Evolutionary conservation across 2,797 vertebrate genomes (phyloP).

Genomic region (Aplochiton taeniatus): DNA sequence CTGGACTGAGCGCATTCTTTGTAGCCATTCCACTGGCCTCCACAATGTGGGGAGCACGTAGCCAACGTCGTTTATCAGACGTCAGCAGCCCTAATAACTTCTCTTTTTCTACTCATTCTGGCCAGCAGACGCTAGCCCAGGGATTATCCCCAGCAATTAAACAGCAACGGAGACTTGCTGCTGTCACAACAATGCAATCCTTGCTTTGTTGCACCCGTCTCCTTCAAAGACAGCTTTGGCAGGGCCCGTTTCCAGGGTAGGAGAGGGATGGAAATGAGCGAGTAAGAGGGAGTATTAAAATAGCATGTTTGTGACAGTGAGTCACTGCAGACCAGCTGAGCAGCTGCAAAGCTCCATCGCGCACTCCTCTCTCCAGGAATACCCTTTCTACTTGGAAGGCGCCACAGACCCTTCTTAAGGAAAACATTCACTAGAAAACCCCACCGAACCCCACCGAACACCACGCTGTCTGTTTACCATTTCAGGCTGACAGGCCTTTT

Average conservation of each 20-base stretch:
- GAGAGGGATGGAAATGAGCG: constrained; percentile 34
- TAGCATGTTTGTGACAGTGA: constrained; percentile 51
- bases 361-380: constrained; percentile 39
- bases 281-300: constrained; percentile 44
- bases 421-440: constrained; percentile 33
- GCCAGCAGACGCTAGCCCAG: constrained; percentile 25
- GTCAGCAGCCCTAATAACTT: constrained; percentile 46
- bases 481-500: too few relatives aligned
- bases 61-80: constrained; percentile 41
- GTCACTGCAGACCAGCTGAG: constrained; percentile 39
- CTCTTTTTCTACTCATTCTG: constrained; percentile 30
- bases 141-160: constrained; percentile 48
- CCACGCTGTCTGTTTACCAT: too few relatives aligned
- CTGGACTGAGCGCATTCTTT: constrained; percentile 45
- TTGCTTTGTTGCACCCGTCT: constrained; percentile 52
- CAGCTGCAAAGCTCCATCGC: constrained; percentile 34
- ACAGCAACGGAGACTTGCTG: constrained; percentile 40
- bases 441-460: background rate
- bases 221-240: constrained; percentile 54
- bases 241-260: constrained; percentile 32
- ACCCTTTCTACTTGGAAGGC: background rate
- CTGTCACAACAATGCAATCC: constrained; percentile 56
- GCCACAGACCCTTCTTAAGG: constrained; percentile 17
- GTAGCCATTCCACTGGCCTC: constrained; percentile 30
- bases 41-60: constrained; percentile 20